Percentiles rank a stretch among this genome's conserved stretches.
Conservation (phyloP, 2,797 vertebrate genomes). For the Acanthis flammea region DNA sequence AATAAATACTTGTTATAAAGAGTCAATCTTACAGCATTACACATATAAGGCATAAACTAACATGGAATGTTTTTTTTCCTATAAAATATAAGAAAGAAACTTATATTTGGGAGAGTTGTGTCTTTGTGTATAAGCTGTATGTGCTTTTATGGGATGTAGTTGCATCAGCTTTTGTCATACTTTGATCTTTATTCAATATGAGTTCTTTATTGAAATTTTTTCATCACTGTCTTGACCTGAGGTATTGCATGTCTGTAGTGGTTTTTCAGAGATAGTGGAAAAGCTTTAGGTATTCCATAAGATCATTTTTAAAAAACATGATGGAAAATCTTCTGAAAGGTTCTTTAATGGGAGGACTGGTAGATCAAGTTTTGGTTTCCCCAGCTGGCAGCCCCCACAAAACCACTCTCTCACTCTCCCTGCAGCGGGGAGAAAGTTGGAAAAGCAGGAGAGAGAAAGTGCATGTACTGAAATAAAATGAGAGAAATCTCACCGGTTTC, state of each 20-base stretch:
- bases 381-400: background rate
- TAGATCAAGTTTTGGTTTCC: background rate
- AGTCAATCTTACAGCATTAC: background rate
- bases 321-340: background rate
- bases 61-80: background rate
- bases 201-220: background rate
- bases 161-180: background rate
- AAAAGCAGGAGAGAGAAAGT: background rate
- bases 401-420: fast-evolving
- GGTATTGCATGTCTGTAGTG: background rate
- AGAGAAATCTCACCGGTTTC: background rate
- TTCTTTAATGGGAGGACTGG: background rate
- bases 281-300: background rate
- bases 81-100: background rate
- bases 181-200: background rate
- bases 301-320: background rate
- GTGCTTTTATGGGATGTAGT: background rate
- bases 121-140: background rate
- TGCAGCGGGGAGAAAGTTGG: background rate
- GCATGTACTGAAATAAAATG: background rate
- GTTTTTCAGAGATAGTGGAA: background rate
- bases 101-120: background rate
- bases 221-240: background rate
- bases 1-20: background rate
- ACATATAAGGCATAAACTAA: background rate